phyloP scores from a whole-genome alignment of 2,113 vertebrate genomes.

The Thalassarche chlororhynchos region DNA sequence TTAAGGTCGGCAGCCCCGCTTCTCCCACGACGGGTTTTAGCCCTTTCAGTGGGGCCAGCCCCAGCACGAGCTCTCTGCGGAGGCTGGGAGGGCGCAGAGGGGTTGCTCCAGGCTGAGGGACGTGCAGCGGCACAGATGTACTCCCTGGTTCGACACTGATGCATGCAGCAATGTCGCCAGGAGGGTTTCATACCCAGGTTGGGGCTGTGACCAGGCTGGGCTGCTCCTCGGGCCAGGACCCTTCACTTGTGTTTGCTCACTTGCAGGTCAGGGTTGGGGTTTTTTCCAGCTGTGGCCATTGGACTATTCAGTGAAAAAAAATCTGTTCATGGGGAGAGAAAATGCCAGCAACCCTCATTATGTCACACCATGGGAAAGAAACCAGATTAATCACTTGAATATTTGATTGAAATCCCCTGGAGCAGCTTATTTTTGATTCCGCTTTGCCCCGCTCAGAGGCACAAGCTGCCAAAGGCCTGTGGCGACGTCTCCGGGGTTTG shows the following conservation, averaged over 20 bases:
- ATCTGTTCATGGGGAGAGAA: neutral
- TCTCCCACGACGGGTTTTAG: accelerated
- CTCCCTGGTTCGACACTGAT: too few species aligned
- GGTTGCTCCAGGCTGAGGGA: neutral
- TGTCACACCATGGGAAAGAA: neutral
- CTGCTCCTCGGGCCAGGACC: neutral
- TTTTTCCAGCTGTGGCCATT: neutral
- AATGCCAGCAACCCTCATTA: neutral
- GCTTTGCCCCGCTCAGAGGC: neutral
- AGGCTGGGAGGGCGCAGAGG: neutral
- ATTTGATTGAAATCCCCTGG: neutral
- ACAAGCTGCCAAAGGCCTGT: accelerated
- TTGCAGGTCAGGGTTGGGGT: neutral
- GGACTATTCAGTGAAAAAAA: neutral
- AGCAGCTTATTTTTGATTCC: neutral
- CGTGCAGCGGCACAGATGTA: accelerated
- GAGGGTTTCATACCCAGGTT: neutral
- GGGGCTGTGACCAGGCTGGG: neutral
- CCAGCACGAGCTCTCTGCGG: neutral
- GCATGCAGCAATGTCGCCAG: neutral
- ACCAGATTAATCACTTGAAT: neutral
- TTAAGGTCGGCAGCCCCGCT: accelerated
- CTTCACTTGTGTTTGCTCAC: neutral
- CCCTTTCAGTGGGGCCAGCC: neutral
- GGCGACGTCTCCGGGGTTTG: neutral